Evolutionary conservation across 2,797 vertebrate species (phyloP).

Genomic region (Oreochromis mossambicus): DNA sequence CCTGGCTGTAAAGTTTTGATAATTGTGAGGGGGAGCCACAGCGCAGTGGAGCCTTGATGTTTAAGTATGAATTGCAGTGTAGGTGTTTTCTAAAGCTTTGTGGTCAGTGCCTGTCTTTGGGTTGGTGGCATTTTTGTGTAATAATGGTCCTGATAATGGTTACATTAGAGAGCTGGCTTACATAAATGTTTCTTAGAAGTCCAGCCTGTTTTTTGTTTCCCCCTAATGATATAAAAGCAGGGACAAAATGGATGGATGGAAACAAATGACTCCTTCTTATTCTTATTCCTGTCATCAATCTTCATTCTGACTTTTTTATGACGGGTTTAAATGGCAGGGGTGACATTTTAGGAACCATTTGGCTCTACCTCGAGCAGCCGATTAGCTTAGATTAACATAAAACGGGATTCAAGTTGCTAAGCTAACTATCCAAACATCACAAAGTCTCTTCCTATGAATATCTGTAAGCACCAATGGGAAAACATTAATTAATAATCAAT

Average conservation of each 20-base stretch:
- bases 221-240: neutral
- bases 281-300: neutral
- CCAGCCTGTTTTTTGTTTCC: neutral
- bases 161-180: neutral
- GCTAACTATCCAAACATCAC: neutral
- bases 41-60: conserved; percentile 8
- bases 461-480: neutral
- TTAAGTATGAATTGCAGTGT: neutral
- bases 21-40: conserved; percentile 1
- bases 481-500: neutral
- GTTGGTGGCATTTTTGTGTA: neutral
- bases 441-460: neutral
- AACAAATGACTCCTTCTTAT: neutral
- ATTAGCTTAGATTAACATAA: neutral
- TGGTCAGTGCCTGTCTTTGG: neutral
- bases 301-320: neutral
- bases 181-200: neutral
- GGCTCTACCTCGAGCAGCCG: neutral
- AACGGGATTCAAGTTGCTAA: neutral
- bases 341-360: neutral
- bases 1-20: conserved; percentile 11
- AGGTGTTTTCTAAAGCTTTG: conserved; percentile 13
- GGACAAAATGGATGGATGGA: neutral
- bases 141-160: conserved; percentile 2
- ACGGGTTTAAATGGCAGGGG: neutral